Percentiles rank a stretch among this genome's conserved stretches.
Evolutionary conservation across 2,113 vertebrate species (phyloP).

Genomic region (Syngnathus scovelli): DNA sequence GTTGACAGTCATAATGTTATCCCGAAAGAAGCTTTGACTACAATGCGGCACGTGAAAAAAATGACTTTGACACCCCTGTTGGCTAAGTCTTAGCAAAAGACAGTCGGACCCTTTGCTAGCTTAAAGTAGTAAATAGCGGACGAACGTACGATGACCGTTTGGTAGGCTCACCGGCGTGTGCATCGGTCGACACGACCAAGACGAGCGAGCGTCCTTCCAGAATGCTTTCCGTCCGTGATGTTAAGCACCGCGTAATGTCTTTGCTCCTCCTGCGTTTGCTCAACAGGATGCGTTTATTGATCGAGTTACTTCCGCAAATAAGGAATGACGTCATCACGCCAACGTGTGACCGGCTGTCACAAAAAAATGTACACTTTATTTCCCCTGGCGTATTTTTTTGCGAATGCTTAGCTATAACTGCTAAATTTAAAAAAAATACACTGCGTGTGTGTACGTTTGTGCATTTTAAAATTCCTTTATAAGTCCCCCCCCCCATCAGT

Average conservation of each 20-base stretch:
- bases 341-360: background rate
- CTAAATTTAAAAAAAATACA: too few relatives aligned
- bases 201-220: too few relatives aligned
- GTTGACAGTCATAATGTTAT: too few relatives aligned
- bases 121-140: background rate
- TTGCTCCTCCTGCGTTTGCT: background rate
- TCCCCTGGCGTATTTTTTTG: too few relatives aligned
- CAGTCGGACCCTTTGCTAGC: background rate
- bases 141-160: background rate
- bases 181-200: background rate
- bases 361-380: background rate
- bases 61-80: too few relatives aligned
- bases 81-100: background rate
- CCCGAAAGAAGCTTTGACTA: too few relatives aligned
- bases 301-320: conserved; percentile 2
- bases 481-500: background rate
- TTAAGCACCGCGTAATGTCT: background rate
- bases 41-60: too few relatives aligned
- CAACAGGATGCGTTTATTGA: background rate
- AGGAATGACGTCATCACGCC: background rate
- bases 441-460: too few relatives aligned
- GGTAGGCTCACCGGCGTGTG: background rate
- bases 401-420: too few relatives aligned
- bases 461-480: too few relatives aligned
- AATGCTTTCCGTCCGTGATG: background rate